Evolutionary conservation across 2,888 invertebrate genomes (phyloP).

Genomic region (Sminthurides aquaticus): DNA sequence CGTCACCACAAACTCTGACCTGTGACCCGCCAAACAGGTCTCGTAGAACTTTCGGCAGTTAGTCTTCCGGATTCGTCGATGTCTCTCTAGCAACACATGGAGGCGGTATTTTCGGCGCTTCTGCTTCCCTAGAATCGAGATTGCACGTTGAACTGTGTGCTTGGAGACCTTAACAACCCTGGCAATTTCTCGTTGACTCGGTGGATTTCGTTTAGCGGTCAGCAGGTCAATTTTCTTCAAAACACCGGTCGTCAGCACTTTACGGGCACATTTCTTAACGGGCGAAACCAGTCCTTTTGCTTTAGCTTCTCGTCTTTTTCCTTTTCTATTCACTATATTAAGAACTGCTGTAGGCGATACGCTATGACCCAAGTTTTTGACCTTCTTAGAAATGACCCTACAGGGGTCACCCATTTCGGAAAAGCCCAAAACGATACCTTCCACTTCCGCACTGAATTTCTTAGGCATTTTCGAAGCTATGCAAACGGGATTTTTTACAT

Average conservation of each 20-base stretch:
- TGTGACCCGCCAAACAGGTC: constrained; percentile 8
- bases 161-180: background rate
- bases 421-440: too few relatives aligned
- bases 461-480: too few relatives aligned
- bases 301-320: background rate
- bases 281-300: background rate
- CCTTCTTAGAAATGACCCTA: background rate
- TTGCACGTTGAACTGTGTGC: background rate
- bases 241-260: background rate
- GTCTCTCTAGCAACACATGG: background rate
- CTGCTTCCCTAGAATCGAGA: background rate
- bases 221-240: background rate
- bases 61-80: constrained; percentile 1
- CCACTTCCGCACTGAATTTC: too few relatives aligned
- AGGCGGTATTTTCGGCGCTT: background rate
- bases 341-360: background rate
- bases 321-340: background rate
- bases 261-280: background rate
- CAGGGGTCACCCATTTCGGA: too few relatives aligned
- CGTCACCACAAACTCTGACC: constrained; percentile 14
- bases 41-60: constrained; percentile 13
- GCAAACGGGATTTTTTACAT: too few relatives aligned
- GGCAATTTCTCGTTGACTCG: constrained; percentile 5
- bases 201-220: constrained; percentile 8
- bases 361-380: background rate